Conservation (phyloP, 2,888 invertebrate species). For the Eupithecia insigniata region DNA sequence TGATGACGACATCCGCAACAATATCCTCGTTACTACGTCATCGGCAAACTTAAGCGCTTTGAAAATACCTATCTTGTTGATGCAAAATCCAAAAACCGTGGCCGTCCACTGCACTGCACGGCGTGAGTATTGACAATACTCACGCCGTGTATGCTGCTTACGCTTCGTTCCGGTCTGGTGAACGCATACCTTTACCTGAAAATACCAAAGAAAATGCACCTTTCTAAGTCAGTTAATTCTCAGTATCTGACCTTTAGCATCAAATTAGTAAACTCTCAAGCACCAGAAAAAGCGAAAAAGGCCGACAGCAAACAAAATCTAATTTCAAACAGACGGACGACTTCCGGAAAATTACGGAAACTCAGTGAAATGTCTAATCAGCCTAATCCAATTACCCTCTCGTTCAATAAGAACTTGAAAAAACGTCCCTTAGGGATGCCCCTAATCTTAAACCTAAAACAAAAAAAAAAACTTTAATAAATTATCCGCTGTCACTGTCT, state of each 20-base stretch:
- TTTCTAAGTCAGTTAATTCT: background rate
- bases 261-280: constrained; percentile 11
- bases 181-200: no score
- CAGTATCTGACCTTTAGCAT: background rate
- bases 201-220: background rate
- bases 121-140: no score
- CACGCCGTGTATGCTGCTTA: no score
- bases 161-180: no score
- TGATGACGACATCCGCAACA: no score
- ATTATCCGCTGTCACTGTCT: constrained; percentile 64
- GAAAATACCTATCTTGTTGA: no score
- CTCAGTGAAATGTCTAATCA: constrained; percentile 56
- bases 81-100: no score
- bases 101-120: no score
- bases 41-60: no score
- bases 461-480: constrained; percentile 60
- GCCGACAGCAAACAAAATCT: constrained; percentile 34
- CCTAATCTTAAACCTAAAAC: constrained; percentile 53
- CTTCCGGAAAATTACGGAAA: constrained; percentile 38
- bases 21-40: no score
- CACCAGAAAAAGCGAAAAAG: constrained; percentile 7
- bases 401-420: constrained; percentile 43
- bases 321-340: constrained; percentile 47
- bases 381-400: constrained; percentile 61
- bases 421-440: constrained; percentile 51